phyloP scores from a whole-genome alignment of 2,888 invertebrate species.

The Macrophya alboannulata region DNA sequence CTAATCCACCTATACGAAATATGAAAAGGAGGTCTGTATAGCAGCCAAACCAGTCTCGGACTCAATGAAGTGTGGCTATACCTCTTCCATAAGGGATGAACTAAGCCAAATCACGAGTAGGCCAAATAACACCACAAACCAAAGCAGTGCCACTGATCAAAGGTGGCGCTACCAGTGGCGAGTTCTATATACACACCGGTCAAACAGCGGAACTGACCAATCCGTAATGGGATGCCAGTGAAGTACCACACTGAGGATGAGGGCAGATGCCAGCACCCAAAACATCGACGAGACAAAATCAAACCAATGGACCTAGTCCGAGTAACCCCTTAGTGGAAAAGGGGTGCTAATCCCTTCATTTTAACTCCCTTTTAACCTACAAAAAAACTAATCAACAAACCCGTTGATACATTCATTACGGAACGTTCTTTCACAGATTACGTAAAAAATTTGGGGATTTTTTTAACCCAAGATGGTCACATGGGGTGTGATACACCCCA shows the following conservation, averaged over 20 bases:
- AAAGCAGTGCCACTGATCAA: not conserved
- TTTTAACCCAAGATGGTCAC: too few relatives aligned
- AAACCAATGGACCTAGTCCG: not conserved
- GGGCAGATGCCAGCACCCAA: not conserved
- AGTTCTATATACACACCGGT: not conserved
- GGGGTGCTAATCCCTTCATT: not conserved
- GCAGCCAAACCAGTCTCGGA: not conserved
- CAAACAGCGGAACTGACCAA: not conserved
- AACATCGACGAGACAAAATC: not conserved
- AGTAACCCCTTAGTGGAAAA: not conserved
- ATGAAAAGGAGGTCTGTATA: not conserved
- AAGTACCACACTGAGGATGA: not conserved
- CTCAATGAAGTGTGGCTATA: not conserved
- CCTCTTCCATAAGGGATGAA: not conserved
- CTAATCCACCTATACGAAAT: not conserved
- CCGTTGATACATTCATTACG: not conserved
- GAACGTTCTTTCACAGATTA: not conserved
- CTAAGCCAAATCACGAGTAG: not conserved
- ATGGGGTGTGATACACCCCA: too few relatives aligned
- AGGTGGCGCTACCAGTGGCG: not conserved
- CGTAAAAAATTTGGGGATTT: not conserved
- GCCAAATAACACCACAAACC: not conserved
- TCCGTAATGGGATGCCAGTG: not conserved
- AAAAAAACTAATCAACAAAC: conserved; percentile 11
- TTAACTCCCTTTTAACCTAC: not conserved